Percentiles rank a stretch among this genome's conserved stretches.
phyloP scores from a whole-genome alignment of 2,797 vertebrate species.

The Brachyalestes nurse region DNA sequence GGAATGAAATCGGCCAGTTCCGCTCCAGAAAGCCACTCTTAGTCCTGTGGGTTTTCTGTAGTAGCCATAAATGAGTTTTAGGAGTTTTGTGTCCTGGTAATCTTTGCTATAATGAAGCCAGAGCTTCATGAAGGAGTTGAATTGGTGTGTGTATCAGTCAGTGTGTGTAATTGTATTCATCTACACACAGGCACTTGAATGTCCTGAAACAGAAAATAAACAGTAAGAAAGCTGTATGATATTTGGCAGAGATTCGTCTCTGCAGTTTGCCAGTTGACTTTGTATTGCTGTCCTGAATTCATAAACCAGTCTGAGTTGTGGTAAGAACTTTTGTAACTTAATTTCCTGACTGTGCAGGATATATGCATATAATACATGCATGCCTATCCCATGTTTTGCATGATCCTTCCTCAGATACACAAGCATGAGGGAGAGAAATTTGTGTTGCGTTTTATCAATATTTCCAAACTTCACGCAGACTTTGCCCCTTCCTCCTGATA shows the following conservation, averaged over 20 bases:
- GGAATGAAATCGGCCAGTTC: not conserved
- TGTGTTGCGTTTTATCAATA: no score
- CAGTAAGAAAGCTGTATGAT: not conserved
- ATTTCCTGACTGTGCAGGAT: not conserved
- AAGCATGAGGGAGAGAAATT: no score
- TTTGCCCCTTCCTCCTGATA: no score
- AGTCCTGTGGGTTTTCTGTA: slow-evolving; percentile 1
- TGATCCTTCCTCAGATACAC: no score
- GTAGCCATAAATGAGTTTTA: slow-evolving; percentile 7
- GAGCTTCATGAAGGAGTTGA: not conserved
- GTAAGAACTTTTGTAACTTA: not conserved
- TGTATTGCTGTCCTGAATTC: not conserved
- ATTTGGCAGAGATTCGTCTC: not conserved
- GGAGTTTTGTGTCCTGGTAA: not conserved
- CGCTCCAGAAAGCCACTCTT: not conserved
- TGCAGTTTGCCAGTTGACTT: not conserved
- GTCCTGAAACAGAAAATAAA: not conserved
- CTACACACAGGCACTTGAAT: not conserved
- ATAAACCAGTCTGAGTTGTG: not conserved
- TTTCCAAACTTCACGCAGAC: no score
- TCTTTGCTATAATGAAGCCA: not conserved
- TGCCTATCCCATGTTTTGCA: no score
- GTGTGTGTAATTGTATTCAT: not conserved
- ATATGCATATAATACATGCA: no score
- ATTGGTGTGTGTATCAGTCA: slow-evolving; percentile 1